Evolutionary conservation across 2,797 vertebrate species (phyloP), one percentile per base, ranked within the genome.

Genomic region (Melanotaenia trifasciata): DNA sequence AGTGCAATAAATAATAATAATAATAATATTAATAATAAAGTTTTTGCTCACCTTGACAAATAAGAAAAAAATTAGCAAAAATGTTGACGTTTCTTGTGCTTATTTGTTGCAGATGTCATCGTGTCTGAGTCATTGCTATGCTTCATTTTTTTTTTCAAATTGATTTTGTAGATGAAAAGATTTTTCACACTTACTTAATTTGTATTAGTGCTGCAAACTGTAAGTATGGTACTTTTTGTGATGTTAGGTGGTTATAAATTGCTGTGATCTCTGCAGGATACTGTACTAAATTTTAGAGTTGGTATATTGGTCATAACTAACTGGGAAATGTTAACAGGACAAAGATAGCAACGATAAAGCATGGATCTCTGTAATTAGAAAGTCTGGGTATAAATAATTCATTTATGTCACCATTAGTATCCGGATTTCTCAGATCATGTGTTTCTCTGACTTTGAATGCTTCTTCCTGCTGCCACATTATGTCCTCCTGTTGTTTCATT

Each of bases 341-440:
- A 72, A 83, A 75, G 72, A 77, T 65, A 79, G 64, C 70, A 74
- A 35, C 43, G 58, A 70, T 58, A 69, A 81, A 78, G 45, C 63
- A 70, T 60, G 38, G 35, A 45, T 73, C 70, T 63, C 67, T 67
- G 38, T 87, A 87, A 89, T 81, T 81, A 87, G 69, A 67, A 83
- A 64, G 70, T 72, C 71, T 76, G 77, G 64, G 36, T 81, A 79
- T 90, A 70, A 85, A 85, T 87, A 84, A 85, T 90, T 86, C 67
- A 89, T 80, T 82, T 67, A 72, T 77, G 80, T 67, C 83, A 76
- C 74, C 75, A 82, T 87, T 81, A 86, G 76, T 77, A 80, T 84
- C 79, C 77, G 33, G 28, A 53, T 85, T 79, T 87, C 83, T 83
- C 77, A 78, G 64, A 76, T 82, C 66, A 75, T 56, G 36, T 76